Percentiles rank a stretch among this genome's conserved stretches.
phyloP scores from a whole-genome alignment of 2,113 vertebrate genomes.

The Struthidea cinerea region DNA sequence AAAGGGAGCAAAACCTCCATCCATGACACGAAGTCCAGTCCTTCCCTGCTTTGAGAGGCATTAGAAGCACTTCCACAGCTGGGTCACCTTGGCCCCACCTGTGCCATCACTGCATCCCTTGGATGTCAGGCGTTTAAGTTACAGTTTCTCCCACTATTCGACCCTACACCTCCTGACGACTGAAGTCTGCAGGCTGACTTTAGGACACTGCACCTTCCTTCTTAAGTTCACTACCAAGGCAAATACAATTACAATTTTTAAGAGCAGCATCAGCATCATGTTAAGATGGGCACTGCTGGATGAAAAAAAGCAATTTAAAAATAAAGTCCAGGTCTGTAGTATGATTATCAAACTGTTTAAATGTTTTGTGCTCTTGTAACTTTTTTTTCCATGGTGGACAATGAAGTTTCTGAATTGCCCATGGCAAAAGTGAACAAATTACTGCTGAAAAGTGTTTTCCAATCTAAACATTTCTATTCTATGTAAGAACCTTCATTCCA shows the following conservation, averaged over 20 bases:
- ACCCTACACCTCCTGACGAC: background rate
- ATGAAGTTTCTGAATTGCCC: background rate
- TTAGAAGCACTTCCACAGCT: rapidly evolving
- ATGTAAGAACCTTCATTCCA: background rate
- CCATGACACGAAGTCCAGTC: background rate
- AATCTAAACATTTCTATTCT: background rate
- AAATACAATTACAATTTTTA: background rate
- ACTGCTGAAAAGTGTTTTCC: background rate
- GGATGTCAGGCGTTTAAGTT: background rate
- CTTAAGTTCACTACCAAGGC: background rate
- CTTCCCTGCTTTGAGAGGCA: background rate
- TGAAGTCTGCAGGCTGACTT: background rate
- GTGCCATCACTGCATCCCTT: background rate
- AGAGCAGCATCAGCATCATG: background rate
- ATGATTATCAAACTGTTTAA: background rate
- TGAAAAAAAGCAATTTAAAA: background rate
- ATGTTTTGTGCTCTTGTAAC: background rate
- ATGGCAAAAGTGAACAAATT: background rate
- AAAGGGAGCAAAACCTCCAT: background rate
- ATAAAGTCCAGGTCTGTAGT: background rate
- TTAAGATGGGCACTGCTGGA: background rate
- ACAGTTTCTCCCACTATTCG: background rate
- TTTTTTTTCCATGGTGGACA: background rate
- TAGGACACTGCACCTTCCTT: background rate
- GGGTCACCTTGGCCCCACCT: background rate